Base-by-base conservation (phyloP, 2,888 invertebrate species). In the Mimachlamys varia region DNA sequence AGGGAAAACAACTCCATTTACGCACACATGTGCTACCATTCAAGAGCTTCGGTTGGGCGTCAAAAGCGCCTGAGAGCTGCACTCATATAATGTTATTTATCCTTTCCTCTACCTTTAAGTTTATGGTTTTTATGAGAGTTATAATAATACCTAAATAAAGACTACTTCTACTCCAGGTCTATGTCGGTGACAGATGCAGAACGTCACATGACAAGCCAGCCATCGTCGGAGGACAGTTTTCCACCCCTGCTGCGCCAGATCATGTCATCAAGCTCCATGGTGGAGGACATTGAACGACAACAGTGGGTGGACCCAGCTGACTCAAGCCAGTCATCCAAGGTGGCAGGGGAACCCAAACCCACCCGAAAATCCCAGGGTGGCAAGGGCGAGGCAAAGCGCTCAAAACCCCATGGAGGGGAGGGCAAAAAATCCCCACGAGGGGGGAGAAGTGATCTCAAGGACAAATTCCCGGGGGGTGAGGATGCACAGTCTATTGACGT, bases 241-340 rank as follows among this genome's bases (percentile, higher is more conserved):
- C 95, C 95, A 44, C 93, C 95, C 12, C 93, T 98, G 22, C 97
- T 98, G 58, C 98, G 98, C 95, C 97, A 98, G 93, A 97, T 98
- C 53, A 98, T 98, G 98, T 98, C 98, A 62, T 98, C 98, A 0
- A 98, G 98, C 22, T 98, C 98, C 96, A 98, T 98, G 90, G 98
- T 98, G 0, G 98, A 98, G 96, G 98, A 99, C 96, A 98, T 99
- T 95, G 99, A 99, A 96, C 98, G 94, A 13, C 94, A 94, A 58
- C 94, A 94, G 58, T 90, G 92, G 19, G 91, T 90, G 15, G 91
- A 91, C 37, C 22, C 62, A 17, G 38, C 88, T 12, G 76, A 76
- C 76, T 76, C 27, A 12, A 76, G 76, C 27, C 76, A 76, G 27
- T 27, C 33, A 13, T 76, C 76, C 7, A 33, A 12, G 27, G 76